Base-by-base conservation (phyloP, 2,797 vertebrate genomes). In the Smutsia gigantea region DNA sequence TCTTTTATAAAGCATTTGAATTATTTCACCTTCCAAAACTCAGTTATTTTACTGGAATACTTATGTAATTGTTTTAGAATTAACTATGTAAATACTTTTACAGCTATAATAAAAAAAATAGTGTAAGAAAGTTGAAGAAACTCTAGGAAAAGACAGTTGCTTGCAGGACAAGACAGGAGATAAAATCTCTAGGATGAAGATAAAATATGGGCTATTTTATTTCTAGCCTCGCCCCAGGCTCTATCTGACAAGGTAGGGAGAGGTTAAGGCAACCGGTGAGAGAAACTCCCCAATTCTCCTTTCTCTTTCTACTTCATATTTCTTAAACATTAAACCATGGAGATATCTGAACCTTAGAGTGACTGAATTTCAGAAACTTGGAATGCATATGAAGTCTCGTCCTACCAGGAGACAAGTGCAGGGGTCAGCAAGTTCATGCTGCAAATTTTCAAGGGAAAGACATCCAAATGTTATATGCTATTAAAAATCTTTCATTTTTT, bases 401-500 rank as follows among this genome's bases (percentile, higher is more conserved):
- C 46, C 90, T 90, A 46, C 95, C 87, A 53, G 12, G 27, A 39
- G 25, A 89, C 29, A 94, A 91, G 95, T 31, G 49, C 61, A 87
- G 39, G 39, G 69, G 79, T 81, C 90, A 95, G 61, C n/a, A 46
- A 71, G 83, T 93, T 96, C 93, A 59, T 6, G 34, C 69, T 78
- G 23, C 19, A 92, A 15, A 84, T 69, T 74, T 96, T 95, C 92
- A 90, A 68, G 74, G 27, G 75, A 84, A 78, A 96, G 53, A 92
- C 94, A 89, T 46, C 12, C 51, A 77, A 92, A 94, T 74, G 71
- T 21, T 57, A 7, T 14, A 31, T 68, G 17, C 27, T 77, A 31
- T 92, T 84, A 94, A 96, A 95, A 96, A 79, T 55, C 83, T 61
- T 57, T 71, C 66, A 72, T 29, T 87, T 42, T 92, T 93, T 92